phyloP scores from a whole-genome alignment of 2,797 vertebrate species.

The Zenarchopterus dispar region DNA sequence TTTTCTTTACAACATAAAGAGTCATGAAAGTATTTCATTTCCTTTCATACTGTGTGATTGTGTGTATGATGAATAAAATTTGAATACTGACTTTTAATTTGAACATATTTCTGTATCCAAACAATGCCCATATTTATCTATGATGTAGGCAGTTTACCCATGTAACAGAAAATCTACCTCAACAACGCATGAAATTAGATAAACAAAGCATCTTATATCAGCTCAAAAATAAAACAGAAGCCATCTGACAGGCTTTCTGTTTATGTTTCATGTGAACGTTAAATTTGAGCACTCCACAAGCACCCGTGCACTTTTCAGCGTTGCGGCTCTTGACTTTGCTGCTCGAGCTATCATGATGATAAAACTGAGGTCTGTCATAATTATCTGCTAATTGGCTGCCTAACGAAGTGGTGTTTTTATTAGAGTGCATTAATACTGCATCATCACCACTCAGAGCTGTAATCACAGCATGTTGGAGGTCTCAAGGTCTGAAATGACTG shows the following conservation, averaged over 20 bases:
- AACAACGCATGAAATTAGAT: neutral
- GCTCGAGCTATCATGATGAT: slow-evolving; percentile 62
- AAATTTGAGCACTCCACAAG: neutral
- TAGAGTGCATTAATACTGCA: slow-evolving; percentile 73
- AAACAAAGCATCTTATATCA: too few species aligned
- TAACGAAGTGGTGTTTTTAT: slow-evolving; percentile 70
- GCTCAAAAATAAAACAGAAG: neutral
- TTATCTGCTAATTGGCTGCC: slow-evolving; percentile 75
- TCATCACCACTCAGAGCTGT: slow-evolving; percentile 70
- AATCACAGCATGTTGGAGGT: slow-evolving; percentile 57
- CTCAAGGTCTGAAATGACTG: slow-evolving; percentile 65
- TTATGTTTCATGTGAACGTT: neutral
- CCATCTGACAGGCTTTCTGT: neutral
- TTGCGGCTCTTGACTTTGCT: slow-evolving; percentile 32
- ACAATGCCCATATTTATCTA: slow-evolving; percentile 27
- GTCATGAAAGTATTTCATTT: too few species aligned
- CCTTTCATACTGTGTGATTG: too few species aligned
- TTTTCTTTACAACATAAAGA: too few species aligned
- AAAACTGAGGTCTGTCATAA: slow-evolving; percentile 68
- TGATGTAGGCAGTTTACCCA: slow-evolving; percentile 1
- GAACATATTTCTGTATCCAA: slow-evolving; percentile 35
- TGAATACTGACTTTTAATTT: too few species aligned
- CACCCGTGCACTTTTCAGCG: slow-evolving; percentile 13
- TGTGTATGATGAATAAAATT: too few species aligned
- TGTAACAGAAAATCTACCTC: neutral